These are phyloP conservation scores for Benthochromis sp. DNA, from an alignment of 2,113 vertebrate genomes.

Conservation along the genomic window DNA sequence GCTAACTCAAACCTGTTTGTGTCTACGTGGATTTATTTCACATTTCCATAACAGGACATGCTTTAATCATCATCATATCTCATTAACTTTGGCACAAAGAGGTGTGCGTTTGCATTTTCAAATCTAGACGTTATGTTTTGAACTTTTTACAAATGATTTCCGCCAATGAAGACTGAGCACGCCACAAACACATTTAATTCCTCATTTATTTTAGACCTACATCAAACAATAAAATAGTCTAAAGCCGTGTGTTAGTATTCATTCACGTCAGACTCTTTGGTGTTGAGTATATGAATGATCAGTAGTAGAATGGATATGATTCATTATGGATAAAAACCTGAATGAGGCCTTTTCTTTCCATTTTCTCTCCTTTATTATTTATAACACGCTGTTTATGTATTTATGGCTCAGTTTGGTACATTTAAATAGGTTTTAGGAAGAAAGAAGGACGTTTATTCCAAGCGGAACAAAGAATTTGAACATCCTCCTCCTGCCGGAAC, in stretches of 20 bases:
- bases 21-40: fast-evolving
- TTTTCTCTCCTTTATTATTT: neutral
- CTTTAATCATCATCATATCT: neutral
- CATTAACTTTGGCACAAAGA: neutral
- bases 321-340: neutral
- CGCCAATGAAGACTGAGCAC: fast-evolving
- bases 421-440: fast-evolving
- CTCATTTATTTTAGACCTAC: fast-evolving
- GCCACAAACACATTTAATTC: neutral
- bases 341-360: neutral
- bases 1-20: neutral
- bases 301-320: fast-evolving
- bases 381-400: fast-evolving
- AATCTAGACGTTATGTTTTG: fast-evolving
- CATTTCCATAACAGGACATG: neutral
- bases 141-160: neutral
- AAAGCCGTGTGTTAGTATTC: neutral
- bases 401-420: neutral
- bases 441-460: neutral
- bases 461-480: fast-evolving
- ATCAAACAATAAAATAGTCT: fast-evolving
- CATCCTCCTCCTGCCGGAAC: fast-evolving
- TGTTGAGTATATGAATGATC: neutral
- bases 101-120: neutral
- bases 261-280: neutral